Evolutionary conservation across 2,113 vertebrate genomes (phyloP).

Genomic region (Delphinapterus leucas): DNA sequence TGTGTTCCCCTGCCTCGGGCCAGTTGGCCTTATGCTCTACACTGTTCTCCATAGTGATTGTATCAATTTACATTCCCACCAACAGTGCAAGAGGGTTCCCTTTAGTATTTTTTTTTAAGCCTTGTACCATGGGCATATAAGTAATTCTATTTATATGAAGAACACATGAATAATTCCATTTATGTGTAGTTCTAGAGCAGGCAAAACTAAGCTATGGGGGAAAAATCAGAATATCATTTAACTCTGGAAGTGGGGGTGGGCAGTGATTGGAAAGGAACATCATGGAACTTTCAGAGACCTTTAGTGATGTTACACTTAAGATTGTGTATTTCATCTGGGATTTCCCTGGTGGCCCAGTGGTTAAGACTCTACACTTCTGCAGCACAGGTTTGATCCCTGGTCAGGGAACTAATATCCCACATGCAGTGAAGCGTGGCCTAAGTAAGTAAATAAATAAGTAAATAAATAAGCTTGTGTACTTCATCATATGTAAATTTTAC

Average conservation of each 20-base stretch:
- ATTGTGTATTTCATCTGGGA: background rate
- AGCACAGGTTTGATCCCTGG: too few species aligned
- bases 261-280: background rate
- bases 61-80: too few species aligned
- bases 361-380: too few species aligned
- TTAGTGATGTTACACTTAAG: background rate
- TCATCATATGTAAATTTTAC: background rate
- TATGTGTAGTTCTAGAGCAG: background rate
- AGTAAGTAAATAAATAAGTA: too few species aligned
- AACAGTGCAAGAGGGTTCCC: too few species aligned
- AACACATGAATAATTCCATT: background rate
- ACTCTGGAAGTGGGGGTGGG: background rate
- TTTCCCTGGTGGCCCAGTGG: too few species aligned
- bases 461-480: background rate
- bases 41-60: too few species aligned
- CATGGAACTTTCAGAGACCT: background rate
- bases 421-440: too few species aligned
- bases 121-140: background rate
- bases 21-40: too few species aligned
- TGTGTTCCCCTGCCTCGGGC: too few species aligned
- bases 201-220: background rate
- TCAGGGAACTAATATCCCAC: too few species aligned
- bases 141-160: background rate
- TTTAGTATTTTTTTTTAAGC: background rate
- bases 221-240: background rate